phyloP scores from a whole-genome alignment of 92 coral and sea anemone species.

The Actinostola sp. region DNA sequence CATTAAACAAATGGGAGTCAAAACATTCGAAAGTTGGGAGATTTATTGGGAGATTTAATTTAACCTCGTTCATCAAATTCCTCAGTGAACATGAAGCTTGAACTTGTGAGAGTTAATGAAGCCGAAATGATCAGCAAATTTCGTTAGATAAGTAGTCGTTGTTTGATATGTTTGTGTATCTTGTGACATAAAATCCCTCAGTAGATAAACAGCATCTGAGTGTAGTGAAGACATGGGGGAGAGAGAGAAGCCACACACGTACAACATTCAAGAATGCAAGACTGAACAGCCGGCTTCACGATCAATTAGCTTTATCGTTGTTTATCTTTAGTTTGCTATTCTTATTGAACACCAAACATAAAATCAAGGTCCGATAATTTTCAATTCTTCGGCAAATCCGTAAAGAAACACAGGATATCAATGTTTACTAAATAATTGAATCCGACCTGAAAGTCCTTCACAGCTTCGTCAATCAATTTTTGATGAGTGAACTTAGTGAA shows the following conservation, averaged over 20 bases:
- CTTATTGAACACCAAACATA: background rate
- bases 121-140: no score
- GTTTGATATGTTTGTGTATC: background rate
- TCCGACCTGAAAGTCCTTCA: conserved; percentile 2
- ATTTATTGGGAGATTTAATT: no score
- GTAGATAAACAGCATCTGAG: no score
- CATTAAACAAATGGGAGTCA: no score
- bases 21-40: no score
- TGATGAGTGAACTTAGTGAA: conserved; percentile 8
- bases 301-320: background rate
- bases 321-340: background rate
- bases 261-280: no score
- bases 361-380: background rate
- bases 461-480: conserved; percentile 8
- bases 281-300: no score
- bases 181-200: background rate
- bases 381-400: conserved; percentile 8
- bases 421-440: conserved; percentile 10
- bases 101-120: no score
- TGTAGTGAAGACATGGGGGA: background rate
- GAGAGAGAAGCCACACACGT: no score
- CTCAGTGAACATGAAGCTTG: no score
- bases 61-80: no score
- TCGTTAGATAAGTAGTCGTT: no score
- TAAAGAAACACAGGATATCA: background rate